Evolutionary conservation across 2,888 invertebrate genomes (phyloP).

Genomic region (Anticlea derivata): DNA sequence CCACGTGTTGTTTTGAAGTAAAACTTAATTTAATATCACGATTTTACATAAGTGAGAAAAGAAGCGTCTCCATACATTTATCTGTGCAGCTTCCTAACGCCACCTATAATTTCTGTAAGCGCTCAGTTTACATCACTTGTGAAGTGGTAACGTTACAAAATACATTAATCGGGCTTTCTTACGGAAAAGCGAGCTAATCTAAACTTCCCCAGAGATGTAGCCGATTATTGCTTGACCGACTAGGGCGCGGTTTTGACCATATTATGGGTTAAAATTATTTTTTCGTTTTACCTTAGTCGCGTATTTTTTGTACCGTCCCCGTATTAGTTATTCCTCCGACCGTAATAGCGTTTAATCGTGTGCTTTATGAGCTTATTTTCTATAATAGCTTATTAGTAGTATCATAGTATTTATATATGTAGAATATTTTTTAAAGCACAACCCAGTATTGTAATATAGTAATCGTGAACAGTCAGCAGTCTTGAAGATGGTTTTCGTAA

Average conservation of each 20-base stretch:
- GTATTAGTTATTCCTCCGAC: slow-evolving; percentile 43
- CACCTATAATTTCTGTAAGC: slow-evolving; percentile 77
- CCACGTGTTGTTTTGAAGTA: too few relatives aligned
- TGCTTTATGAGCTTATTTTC: slow-evolving; percentile 1
- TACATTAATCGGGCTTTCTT: slow-evolving; percentile 63
- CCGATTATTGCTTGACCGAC: slow-evolving; percentile 69
- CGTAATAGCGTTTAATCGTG: slow-evolving; percentile 11
- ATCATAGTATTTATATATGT: slow-evolving; percentile 34
- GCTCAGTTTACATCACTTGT: slow-evolving; percentile 71
- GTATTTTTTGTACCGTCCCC: slow-evolving; percentile 33
- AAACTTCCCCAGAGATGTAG: slow-evolving; percentile 73
- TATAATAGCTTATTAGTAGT: slow-evolving; percentile 26
- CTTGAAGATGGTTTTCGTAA: slow-evolving; percentile 69
- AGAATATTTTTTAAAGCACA: slow-evolving; percentile 61
- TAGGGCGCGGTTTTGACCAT: slow-evolving; percentile 69
- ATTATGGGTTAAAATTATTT: slow-evolving; percentile 35
- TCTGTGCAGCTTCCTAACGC: slow-evolving; percentile 54
- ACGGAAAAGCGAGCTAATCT: slow-evolving; percentile 49
- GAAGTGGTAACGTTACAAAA: slow-evolving; percentile 61
- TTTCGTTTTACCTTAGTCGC: slow-evolving; percentile 42
- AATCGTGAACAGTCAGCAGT: slow-evolving; percentile 36
- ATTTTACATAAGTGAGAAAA: not conserved
- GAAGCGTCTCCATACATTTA: slow-evolving; percentile 49
- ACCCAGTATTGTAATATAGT: slow-evolving; percentile 62
- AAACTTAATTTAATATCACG: not conserved